Conservation (phyloP, 2,888 invertebrate species). For the Protophormia terraenovae region DNA sequence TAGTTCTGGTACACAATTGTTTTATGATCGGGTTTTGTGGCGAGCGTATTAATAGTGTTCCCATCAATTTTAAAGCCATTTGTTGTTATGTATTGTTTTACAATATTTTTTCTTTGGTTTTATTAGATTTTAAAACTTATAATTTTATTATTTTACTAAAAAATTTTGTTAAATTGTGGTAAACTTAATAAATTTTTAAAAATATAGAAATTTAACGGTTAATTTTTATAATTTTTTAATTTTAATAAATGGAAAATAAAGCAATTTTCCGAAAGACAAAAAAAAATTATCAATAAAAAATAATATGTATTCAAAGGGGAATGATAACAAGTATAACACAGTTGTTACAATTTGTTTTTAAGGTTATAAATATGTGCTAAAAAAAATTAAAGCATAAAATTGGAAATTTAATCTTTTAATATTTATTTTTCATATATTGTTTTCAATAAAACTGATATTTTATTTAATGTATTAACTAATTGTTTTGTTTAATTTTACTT, state of each 20-base stretch:
- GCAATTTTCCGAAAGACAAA: background rate
- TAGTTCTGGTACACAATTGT: slow-evolving; percentile 31
- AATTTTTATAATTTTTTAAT: background rate
- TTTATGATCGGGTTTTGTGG: background rate
- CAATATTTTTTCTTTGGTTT: background rate
- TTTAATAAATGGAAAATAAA: background rate
- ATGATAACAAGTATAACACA: background rate
- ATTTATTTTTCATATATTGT: no score
- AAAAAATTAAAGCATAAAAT: no score
- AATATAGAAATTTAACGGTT: background rate
- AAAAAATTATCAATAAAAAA: background rate
- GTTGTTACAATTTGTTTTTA: background rate
- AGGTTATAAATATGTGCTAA: background rate
- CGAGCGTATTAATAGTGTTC: slow-evolving; percentile 1
- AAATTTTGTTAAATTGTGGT: background rate
- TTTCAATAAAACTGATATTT: no score
- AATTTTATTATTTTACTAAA: background rate
- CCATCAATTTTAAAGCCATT: slow-evolving; percentile 47
- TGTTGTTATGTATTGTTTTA: background rate
- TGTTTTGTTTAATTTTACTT: background rate
- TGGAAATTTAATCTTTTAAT: no score
- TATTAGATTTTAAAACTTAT: background rate
- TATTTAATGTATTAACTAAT: background rate
- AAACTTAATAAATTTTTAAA: background rate
- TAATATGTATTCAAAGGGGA: background rate